Conservation (phyloP, 2,888 invertebrate species). For the Chloroclystis v-ata region DNA sequence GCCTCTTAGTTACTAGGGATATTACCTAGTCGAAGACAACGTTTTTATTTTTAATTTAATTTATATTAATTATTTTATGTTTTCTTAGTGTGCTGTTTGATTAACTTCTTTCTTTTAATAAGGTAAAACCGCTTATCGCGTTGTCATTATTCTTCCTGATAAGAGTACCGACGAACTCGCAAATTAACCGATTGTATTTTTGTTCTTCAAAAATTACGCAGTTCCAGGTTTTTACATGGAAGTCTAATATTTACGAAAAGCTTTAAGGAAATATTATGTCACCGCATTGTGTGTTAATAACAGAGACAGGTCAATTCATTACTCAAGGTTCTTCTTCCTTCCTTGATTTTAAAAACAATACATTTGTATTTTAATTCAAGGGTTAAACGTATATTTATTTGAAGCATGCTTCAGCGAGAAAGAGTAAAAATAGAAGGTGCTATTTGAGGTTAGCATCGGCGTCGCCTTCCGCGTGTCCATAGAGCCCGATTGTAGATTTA, state of each 20-base stretch:
- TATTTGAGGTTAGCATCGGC: conserved; percentile 28
- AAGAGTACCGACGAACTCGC: too few species aligned
- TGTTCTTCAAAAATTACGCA: neutral
- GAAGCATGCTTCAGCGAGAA: too few species aligned
- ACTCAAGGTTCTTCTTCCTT: too few species aligned
- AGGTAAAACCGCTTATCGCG: too few species aligned
- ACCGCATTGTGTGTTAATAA: conserved; percentile 36
- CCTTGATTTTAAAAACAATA: conserved; percentile 8
- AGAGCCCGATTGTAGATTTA: conserved; percentile 41
- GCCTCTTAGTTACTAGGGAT: too few species aligned
- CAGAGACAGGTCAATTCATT: conserved; percentile 11
- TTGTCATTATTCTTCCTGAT: too few species aligned
- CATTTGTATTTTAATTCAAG: neutral
- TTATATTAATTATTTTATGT: too few species aligned
- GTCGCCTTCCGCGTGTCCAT: conserved; percentile 48
- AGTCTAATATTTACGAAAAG: neutral
- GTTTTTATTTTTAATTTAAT: too few species aligned
- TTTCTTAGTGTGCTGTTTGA: too few species aligned
- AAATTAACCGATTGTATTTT: too few species aligned
- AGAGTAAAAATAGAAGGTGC: conserved; percentile 13
- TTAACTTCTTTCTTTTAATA: conserved; percentile 4
- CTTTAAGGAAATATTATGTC: conserved; percentile 21
- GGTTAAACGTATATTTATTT: neutral
- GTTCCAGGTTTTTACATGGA: neutral
- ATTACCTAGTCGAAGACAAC: too few species aligned